Conservation (phyloP, 2,797 vertebrate species). For the Otus scops region DNA sequence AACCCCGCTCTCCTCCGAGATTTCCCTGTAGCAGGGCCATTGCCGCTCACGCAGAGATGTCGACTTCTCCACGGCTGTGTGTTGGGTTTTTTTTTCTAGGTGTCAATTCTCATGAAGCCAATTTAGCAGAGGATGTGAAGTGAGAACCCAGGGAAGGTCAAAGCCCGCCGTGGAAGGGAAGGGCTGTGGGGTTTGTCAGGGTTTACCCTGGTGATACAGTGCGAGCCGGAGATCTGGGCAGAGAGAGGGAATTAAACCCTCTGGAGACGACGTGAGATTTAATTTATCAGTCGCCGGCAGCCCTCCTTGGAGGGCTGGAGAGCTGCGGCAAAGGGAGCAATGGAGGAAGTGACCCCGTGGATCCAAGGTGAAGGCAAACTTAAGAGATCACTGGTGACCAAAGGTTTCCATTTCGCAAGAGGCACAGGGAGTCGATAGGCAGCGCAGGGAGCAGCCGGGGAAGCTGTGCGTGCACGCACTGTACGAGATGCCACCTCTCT, state of each 20-base stretch:
- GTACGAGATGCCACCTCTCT: background rate
- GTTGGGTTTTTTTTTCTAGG: background rate
- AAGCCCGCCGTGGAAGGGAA: background rate
- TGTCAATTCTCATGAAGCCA: background rate
- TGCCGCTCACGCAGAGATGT: background rate
- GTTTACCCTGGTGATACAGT: background rate
- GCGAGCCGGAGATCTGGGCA: background rate
- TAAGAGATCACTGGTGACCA: background rate
- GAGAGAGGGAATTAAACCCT: background rate
- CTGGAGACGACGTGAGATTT: background rate
- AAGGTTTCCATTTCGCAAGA: background rate
- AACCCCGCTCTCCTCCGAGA: background rate
- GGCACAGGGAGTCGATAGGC: background rate
- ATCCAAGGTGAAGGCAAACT: background rate
- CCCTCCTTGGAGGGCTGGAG: background rate
- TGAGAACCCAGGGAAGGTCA: background rate
- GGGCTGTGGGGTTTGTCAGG: background rate
- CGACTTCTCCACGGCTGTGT: accelerated
- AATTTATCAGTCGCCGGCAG: background rate
- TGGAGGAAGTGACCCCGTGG: background rate
- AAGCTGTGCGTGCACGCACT: accelerated
- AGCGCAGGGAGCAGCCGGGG: accelerated
- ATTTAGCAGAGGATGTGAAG: background rate
- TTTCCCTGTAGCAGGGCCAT: background rate
- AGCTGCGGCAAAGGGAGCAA: background rate